Conservation (phyloP, 2,888 invertebrate species). For the Parnassius apollo region DNA sequence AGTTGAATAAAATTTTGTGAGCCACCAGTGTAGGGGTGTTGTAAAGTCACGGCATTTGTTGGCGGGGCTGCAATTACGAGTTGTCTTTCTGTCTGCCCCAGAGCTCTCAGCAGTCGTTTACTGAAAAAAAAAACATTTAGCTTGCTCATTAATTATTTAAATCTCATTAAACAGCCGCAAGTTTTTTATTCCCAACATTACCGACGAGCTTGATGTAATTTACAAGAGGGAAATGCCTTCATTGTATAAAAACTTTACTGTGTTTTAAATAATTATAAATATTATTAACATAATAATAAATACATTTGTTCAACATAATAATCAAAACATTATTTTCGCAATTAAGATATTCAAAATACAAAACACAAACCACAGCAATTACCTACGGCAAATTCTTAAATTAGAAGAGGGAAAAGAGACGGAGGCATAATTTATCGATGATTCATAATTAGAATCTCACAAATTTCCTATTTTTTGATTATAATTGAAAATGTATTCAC, state of each 20-base stretch:
- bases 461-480: no score
- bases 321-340: no score
- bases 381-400: no score
- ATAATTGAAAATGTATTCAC: no score
- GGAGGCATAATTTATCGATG: no score
- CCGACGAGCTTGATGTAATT: slow-evolving; percentile 23
- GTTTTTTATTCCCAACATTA: slow-evolving; percentile 33
- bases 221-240: slow-evolving; percentile 22
- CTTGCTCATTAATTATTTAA: slow-evolving; percentile 81
- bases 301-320: no score
- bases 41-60: slow-evolving; percentile 27
- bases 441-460: no score
- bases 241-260: slow-evolving; percentile 23
- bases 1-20: slow-evolving; percentile 38
- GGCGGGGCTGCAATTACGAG: slow-evolving; percentile 70
- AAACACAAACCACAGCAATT: no score
- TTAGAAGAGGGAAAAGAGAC: no score
- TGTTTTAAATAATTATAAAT: slow-evolving; percentile 1
- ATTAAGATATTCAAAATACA: no score
- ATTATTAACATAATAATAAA: no score
- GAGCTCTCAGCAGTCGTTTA: slow-evolving; percentile 53
- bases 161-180: slow-evolving; percentile 79
- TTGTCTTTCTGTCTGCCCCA: slow-evolving; percentile 66
- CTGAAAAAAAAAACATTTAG: slow-evolving; percentile 79
- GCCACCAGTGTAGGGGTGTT: slow-evolving; percentile 33